Conservation (phyloP, 2,888 invertebrate genomes). For the Zeuzera pyrina region DNA sequence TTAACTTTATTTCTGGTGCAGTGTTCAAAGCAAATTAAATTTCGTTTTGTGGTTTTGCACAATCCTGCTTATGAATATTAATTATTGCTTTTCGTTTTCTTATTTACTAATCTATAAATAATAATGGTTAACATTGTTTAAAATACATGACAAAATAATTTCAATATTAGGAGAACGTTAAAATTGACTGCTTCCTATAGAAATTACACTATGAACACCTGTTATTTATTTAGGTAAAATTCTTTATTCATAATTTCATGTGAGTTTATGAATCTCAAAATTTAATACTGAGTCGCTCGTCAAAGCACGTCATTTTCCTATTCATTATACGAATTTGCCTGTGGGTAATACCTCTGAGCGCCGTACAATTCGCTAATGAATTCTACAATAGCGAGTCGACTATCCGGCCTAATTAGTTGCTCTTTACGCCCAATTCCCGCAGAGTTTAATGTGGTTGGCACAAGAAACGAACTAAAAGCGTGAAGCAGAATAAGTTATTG, state of each 20-base stretch:
- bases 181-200: not conserved
- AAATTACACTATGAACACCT: too few relatives aligned
- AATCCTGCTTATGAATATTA: slow-evolving; percentile 66
- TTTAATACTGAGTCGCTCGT: too few relatives aligned
- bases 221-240: too few relatives aligned
- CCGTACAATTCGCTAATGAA: slow-evolving; percentile 45
- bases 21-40: slow-evolving; percentile 73
- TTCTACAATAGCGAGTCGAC: slow-evolving; percentile 49
- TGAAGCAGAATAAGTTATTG: slow-evolving; percentile 2
- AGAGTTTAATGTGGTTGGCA: slow-evolving; percentile 33
- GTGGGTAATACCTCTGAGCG: slow-evolving; percentile 32
- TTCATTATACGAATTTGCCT: slow-evolving; percentile 27
- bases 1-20: slow-evolving; percentile 73
- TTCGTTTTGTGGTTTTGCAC: slow-evolving; percentile 71
- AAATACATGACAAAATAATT: slow-evolving; percentile 22
- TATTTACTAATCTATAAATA: slow-evolving; percentile 4
- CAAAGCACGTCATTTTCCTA: too few relatives aligned
- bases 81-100: slow-evolving; percentile 42
- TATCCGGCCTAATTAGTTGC: slow-evolving; percentile 49
- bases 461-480: slow-evolving; percentile 27
- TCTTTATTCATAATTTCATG: too few relatives aligned
- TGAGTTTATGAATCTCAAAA: too few relatives aligned
- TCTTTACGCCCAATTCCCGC: slow-evolving; percentile 45
- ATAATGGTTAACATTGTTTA: slow-evolving; percentile 37
- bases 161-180: not conserved